These are phyloP conservation scores for Lathronympha strigana DNA, from an alignment of 2,888 invertebrate genomes.

Conservation along the genomic window DNA sequence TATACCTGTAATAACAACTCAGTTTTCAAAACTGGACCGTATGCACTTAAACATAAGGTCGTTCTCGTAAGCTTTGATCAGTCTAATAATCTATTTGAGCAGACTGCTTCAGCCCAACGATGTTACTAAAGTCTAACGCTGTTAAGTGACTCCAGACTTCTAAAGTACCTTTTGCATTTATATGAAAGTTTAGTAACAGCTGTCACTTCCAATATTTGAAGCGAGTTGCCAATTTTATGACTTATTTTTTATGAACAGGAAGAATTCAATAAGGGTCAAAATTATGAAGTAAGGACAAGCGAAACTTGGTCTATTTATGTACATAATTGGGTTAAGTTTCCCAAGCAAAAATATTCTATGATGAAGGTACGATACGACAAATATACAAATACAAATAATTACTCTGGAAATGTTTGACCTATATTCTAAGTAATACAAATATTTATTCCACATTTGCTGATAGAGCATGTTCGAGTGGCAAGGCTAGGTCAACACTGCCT, in stretches of 20 bases:
- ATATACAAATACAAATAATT: too few species aligned
- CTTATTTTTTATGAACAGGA: constrained; percentile 19
- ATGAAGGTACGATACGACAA: too few species aligned
- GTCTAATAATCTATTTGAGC: neutral
- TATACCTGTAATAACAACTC: neutral
- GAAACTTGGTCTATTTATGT: neutral
- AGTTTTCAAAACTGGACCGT: neutral
- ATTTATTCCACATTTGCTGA: constrained; percentile 6
- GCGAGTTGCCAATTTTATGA: constrained; percentile 34
- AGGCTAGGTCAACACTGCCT: too few species aligned
- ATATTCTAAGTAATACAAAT: constrained; percentile 10
- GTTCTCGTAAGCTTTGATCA: neutral
- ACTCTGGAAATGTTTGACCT: neutral
- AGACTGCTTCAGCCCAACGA: constrained; percentile 8
- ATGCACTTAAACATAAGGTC: neutral
- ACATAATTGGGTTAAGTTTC: neutral
- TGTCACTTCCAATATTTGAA: constrained; percentile 30
- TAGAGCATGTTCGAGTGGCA: too few species aligned
- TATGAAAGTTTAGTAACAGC: constrained; percentile 24
- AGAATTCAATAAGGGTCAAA: neutral
- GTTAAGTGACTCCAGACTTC: constrained; percentile 8
- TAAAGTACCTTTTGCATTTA: constrained; percentile 11
- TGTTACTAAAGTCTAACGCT: constrained; percentile 2
- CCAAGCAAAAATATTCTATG: neutral
- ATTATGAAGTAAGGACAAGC: too few species aligned